Conservation (phyloP, 2,797 vertebrate genomes). For the Cossypha niveicapilla region DNA sequence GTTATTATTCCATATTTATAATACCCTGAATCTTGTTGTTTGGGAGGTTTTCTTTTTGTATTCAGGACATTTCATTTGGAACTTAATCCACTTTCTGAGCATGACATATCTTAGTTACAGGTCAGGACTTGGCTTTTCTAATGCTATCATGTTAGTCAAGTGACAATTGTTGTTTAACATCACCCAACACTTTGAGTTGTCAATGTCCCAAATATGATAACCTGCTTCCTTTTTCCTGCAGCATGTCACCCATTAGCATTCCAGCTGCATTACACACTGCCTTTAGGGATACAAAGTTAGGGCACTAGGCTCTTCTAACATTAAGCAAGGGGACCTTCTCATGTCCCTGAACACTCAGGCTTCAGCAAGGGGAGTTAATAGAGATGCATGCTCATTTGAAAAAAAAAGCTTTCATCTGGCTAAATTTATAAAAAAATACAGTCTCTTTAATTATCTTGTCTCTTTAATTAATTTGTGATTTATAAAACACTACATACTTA, state of each 20-base stretch:
- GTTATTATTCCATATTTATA: neutral
- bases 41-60: neutral
- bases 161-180: slow-evolving; percentile 72
- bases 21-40: neutral
- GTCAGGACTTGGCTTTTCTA: slow-evolving; percentile 67
- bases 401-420: neutral
- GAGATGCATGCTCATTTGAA: neutral
- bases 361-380: neutral
- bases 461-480: neutral
- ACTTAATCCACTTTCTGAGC: neutral
- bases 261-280: slow-evolving; percentile 63
- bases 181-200: slow-evolving; percentile 69
- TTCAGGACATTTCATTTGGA: neutral
- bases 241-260: slow-evolving; percentile 77
- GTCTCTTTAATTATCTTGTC: neutral
- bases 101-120: slow-evolving; percentile 7
- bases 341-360: neutral
- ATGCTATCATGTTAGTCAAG: slow-evolving; percentile 56
- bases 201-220: slow-evolving; percentile 73
- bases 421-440: neutral
- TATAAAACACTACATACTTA: neutral
- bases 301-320: neutral
- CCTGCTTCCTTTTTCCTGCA: slow-evolving; percentile 73
- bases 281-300: slow-evolving; percentile 37
- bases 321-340: neutral